A percentile compares a stretch with the other conserved stretches of the same genome.
Conservation (phyloP, 2,797 vertebrate genomes). For the Poecile montanus region DNA sequence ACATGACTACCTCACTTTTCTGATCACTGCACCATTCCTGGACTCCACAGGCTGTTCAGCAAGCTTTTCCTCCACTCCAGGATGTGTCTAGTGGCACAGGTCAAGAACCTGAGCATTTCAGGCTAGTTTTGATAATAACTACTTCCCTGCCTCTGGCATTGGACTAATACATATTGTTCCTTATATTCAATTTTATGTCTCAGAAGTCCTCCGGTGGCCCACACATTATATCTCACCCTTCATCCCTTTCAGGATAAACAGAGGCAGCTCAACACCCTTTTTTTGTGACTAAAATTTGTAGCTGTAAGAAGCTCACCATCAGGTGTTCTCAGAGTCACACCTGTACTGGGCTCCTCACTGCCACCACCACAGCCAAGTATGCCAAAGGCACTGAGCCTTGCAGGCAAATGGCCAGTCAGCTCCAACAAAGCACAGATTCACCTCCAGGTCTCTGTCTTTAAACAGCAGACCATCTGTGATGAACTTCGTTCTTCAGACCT, state of each 20-base stretch:
- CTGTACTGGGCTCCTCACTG: not conserved
- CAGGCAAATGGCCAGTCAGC: not conserved
- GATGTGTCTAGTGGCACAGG: not conserved
- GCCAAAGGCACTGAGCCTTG: not conserved
- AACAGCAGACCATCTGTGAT: not conserved
- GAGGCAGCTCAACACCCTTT: not conserved
- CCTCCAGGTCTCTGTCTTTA: not conserved
- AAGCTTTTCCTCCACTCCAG: not conserved
- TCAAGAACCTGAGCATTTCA: not conserved
- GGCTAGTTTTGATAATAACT: not conserved
- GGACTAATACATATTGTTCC: not conserved
- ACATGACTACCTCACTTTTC: not conserved
- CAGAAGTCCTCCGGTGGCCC: not conserved
- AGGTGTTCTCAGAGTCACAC: not conserved
- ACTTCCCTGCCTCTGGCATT: not conserved
- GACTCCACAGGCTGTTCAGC: not conserved
- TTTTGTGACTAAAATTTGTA: not conserved
- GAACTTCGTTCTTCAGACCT: not conserved
- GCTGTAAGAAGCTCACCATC: not conserved
- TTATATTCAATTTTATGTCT: not conserved
- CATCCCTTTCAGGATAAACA: not conserved
- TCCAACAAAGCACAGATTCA: not conserved
- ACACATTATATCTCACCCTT: rapidly evolving
- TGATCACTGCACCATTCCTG: not conserved
- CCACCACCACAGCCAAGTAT: rapidly evolving